A percentile compares a stretch with the other conserved stretches of the same genome.
These are phyloP conservation scores for Brachionus rotundiformis DNA, from an alignment of 1,140 invertebrate genomes.

Conservation along the genomic window DNA sequence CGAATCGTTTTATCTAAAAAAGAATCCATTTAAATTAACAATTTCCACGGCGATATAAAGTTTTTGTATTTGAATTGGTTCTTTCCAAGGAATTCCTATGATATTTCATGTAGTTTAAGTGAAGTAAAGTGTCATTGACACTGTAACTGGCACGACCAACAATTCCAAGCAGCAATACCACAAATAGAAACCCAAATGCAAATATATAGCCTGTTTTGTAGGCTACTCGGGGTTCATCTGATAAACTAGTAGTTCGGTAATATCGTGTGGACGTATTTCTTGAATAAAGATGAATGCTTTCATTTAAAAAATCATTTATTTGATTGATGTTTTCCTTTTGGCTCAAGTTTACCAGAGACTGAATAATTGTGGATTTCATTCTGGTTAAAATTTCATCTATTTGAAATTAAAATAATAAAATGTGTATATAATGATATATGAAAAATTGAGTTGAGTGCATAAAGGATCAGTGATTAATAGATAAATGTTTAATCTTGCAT, in stretches of 20 bases:
- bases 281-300: neutral
- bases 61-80: neutral
- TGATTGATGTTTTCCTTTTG: neutral
- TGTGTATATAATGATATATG: too few relatives aligned
- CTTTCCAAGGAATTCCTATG: neutral
- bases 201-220: constrained; percentile 26
- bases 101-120: constrained; percentile 25
- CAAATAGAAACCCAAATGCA: constrained; percentile 22
- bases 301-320: neutral
- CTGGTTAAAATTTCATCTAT: too few relatives aligned
- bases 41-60: neutral
- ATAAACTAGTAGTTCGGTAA: neutral
- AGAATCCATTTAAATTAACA: neutral
- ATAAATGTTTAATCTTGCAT: neutral
- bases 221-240: neutral
- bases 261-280: neutral
- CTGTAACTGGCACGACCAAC: neutral
- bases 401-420: too few relatives aligned
- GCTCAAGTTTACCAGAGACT: neutral
- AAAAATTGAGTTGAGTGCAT: too few relatives aligned
- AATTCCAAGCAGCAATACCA: constrained; percentile 4
- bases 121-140: neutral
- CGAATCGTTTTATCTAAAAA: too few relatives aligned
- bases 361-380: neutral
- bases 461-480: too few relatives aligned